A percentile compares a stretch with the other conserved stretches of the same genome.
phyloP scores from a whole-genome alignment of 2,797 vertebrate species.

The Sebastes wilsoni region DNA sequence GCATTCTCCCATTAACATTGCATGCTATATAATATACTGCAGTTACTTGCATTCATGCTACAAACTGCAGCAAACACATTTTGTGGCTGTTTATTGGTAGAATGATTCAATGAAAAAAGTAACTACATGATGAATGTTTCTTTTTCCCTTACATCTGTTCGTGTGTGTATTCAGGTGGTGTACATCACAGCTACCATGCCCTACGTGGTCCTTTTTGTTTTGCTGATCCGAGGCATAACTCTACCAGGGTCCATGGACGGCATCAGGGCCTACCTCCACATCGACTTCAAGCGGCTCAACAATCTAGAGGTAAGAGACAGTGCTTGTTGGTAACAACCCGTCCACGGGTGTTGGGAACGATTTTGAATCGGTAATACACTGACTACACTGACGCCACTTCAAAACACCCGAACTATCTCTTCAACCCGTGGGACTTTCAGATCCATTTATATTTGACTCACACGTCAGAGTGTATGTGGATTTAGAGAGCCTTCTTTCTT shows the following conservation, averaged over 20 bases:
- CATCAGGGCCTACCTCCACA: slow-evolving; percentile 93
- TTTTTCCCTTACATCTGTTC: not conserved
- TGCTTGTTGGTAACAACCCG: not conserved
- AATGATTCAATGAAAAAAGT: not conserved
- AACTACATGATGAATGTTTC: not conserved
- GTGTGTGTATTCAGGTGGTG: slow-evolving; percentile 86
- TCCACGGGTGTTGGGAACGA: not conserved
- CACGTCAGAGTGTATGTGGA: not conserved
- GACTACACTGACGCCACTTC: too few species aligned
- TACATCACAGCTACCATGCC: slow-evolving; percentile 99
- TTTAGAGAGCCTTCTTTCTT: slow-evolving; percentile 7
- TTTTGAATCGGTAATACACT: not conserved
- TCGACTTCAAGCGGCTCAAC: slow-evolving; percentile 91
- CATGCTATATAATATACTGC: not conserved
- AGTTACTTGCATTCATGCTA: not conserved
- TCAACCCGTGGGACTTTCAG: too few species aligned
- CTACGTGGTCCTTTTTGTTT: slow-evolving; percentile 93
- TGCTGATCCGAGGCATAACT: slow-evolving; percentile 94
- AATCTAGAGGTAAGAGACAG: slow-evolving; percentile 88
- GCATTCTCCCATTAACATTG: not conserved
- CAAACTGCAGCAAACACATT: not conserved
- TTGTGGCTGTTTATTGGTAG: not conserved
- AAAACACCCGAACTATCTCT: too few species aligned
- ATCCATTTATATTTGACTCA: not conserved
- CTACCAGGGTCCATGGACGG: slow-evolving; percentile 92